Evolutionary conservation across 2,888 invertebrate genomes (phyloP).

Genomic region (Charanyca ferruginea): DNA sequence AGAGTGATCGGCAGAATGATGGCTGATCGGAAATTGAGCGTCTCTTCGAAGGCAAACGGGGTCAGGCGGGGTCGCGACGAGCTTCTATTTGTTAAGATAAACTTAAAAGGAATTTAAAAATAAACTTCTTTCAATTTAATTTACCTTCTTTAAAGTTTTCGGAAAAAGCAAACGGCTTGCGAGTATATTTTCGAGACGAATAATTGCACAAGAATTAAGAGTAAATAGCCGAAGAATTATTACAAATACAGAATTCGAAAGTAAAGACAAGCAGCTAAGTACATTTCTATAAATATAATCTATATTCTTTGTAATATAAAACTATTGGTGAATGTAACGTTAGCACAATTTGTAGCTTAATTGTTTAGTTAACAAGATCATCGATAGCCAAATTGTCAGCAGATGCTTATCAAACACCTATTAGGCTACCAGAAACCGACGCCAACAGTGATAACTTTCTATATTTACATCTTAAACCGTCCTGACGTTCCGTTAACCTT

Average conservation of each 20-base stretch:
- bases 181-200: constrained; percentile 10
- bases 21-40: constrained; percentile 59
- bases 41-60: constrained; percentile 28
- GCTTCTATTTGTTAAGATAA: constrained; percentile 37
- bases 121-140: constrained; percentile 42
- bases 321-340: no score
- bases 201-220: background rate
- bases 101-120: constrained; percentile 44
- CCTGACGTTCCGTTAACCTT: constrained; percentile 11
- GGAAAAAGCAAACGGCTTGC: constrained; percentile 9
- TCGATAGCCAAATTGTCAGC: background rate
- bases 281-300: background rate
- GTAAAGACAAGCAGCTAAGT: no score
- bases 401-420: background rate
- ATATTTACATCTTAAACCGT: background rate
- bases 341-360: no score
- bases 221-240: background rate
- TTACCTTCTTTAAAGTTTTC: constrained; percentile 19
- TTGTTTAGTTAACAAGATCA: background rate
- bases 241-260: no score
- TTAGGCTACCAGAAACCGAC: background rate
- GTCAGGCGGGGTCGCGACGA: constrained; percentile 3
- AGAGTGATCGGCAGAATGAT: constrained; percentile 32
- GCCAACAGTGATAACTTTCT: background rate
- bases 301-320: background rate